Percentiles rank a stretch among this genome's conserved stretches.
These are phyloP conservation scores for Metacarcinus magister DNA, from an alignment of 2,888 invertebrate genomes.

Conservation along the genomic window DNA sequence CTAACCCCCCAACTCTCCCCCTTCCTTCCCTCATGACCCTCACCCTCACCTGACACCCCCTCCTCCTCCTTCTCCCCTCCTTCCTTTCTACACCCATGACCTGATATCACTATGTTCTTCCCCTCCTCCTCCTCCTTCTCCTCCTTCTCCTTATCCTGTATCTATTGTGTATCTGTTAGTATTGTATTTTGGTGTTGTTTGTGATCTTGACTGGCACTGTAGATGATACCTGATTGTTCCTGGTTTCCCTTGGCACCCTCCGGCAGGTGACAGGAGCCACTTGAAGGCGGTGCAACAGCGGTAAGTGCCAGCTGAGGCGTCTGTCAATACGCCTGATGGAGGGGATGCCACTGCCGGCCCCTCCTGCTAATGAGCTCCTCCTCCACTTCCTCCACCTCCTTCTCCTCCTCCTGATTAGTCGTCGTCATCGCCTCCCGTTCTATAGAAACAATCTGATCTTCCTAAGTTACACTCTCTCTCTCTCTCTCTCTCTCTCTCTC, in stretches of 20 bases:
- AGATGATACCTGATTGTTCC: too few relatives aligned
- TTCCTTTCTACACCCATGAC: background rate
- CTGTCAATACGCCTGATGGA: slow-evolving; percentile 62
- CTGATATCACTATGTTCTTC: background rate
- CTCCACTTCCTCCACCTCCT: background rate
- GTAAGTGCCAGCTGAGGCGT: background rate
- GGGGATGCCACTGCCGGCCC: background rate
- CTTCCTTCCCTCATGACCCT: background rate
- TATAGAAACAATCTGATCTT: background rate
- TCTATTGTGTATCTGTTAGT: too few relatives aligned
- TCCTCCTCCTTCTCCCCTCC: background rate
- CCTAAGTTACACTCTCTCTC: background rate
- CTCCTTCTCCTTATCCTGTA: background rate
- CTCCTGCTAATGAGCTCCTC: slow-evolving; percentile 16
- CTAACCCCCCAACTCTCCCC: background rate
- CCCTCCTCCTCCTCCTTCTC: background rate
- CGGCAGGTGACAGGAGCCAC: slow-evolving; percentile 42
- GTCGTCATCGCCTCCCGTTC: slow-evolving; percentile 15
- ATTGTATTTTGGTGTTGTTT: too few relatives aligned
- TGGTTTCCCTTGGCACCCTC: background rate
- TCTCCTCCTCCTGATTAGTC: slow-evolving; percentile 8
- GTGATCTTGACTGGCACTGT: too few relatives aligned
- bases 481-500: slow-evolving; percentile 55
- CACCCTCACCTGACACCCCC: background rate
- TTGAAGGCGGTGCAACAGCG: slow-evolving; percentile 26